A percentile compares a stretch with the other conserved stretches of the same genome.
These are phyloP conservation scores for Osmerus mordax DNA, from an alignment of 2,113 vertebrate species.

Conservation along the genomic window DNA sequence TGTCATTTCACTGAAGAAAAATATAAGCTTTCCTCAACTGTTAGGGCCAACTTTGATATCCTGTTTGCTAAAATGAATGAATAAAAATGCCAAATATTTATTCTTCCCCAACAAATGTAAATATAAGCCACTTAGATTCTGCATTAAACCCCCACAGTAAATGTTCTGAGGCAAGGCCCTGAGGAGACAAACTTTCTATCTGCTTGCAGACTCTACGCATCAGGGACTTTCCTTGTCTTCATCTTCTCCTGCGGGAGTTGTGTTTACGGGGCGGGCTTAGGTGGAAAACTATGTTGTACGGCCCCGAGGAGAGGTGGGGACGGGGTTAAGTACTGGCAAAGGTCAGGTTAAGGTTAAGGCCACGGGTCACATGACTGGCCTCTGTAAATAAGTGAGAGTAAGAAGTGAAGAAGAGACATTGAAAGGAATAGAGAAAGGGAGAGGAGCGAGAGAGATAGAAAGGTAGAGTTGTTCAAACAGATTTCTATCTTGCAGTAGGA, in stretches of 20 bases:
- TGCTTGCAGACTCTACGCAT: slow-evolving; percentile 10
- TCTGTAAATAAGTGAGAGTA: slow-evolving; percentile 55
- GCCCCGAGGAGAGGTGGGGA: slow-evolving; percentile 34
- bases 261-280: slow-evolving; percentile 34
- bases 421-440: slow-evolving; percentile 7
- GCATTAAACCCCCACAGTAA: background rate
- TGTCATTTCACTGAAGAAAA: slow-evolving; percentile 37
- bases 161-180: background rate
- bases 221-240: slow-evolving; percentile 21
- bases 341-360: slow-evolving; percentile 49
- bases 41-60: slow-evolving; percentile 28
- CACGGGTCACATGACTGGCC: slow-evolving; percentile 21
- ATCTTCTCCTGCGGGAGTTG: slow-evolving; percentile 21
- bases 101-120: slow-evolving; percentile 32
- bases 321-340: slow-evolving; percentile 52
- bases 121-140: slow-evolving; percentile 19
- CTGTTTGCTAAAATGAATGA: slow-evolving; percentile 36
- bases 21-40: slow-evolving; percentile 30
- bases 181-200: slow-evolving; percentile 20
- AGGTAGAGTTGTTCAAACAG: slow-evolving; percentile 20
- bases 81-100: slow-evolving; percentile 36
- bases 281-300: slow-evolving; percentile 28
- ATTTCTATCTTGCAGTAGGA: background rate
- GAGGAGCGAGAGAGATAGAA: slow-evolving; percentile 27
- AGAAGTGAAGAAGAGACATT: slow-evolving; percentile 13